Conservation (phyloP, 1,140 invertebrate genomes). For the Danaus plexippus region DNA sequence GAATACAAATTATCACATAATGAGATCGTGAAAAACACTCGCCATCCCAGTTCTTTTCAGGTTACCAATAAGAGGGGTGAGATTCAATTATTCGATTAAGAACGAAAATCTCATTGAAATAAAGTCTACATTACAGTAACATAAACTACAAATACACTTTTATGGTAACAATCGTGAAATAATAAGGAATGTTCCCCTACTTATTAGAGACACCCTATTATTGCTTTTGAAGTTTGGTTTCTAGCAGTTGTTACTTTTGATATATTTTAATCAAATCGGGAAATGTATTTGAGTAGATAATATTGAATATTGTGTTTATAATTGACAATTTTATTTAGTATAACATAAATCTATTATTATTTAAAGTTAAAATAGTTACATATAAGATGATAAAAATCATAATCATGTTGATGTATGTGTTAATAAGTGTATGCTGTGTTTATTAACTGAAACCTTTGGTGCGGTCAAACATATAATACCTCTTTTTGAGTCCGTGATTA, state of each 20-base stretch:
- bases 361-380: no score
- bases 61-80: conserved; percentile 12
- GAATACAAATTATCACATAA: conserved; percentile 61
- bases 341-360: no score
- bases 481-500: no score
- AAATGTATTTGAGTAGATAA: no score
- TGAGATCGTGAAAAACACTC: conserved; percentile 63
- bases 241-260: conserved; percentile 7
- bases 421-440: no score
- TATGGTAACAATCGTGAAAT: conserved; percentile 55
- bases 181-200: conserved; percentile 47
- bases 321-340: no score
- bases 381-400: no score
- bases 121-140: not conserved
- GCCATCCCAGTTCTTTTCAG: conserved; percentile 38
- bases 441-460: no score
- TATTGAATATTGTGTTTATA: no score
- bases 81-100: conserved; percentile 21
- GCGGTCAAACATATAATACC: no score
- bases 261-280: no score
- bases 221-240: conserved; percentile 30
- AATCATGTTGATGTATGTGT: no score
- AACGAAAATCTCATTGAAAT: not conserved
- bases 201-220: conserved; percentile 31
- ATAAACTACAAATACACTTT: conserved; percentile 36